These are phyloP conservation scores for Xenopus laevis DNA, from an alignment of 2,113 vertebrate species.

Conservation along the genomic window DNA sequence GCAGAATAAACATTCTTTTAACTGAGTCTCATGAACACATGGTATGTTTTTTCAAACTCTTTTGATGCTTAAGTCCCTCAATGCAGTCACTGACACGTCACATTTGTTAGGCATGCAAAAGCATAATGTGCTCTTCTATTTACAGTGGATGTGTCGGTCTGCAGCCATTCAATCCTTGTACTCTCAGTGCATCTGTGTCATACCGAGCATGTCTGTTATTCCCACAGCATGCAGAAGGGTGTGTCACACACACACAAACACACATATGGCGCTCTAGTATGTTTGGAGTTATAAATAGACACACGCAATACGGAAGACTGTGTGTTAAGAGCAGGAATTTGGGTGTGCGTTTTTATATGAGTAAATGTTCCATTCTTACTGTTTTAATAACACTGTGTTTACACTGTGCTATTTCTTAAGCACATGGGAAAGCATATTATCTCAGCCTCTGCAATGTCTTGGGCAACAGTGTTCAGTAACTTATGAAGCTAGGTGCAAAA, in stretches of 20 bases:
- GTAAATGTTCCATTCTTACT: too few species aligned
- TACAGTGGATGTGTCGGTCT: background rate
- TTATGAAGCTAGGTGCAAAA: too few species aligned
- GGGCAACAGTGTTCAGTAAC: too few species aligned
- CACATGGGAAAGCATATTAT: too few species aligned
- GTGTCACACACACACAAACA: conserved; percentile 12
- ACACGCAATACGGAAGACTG: conserved; percentile 10
- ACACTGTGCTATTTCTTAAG: too few species aligned
- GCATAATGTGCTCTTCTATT: background rate
- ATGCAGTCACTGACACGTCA: conserved; percentile 9
- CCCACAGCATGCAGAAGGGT: background rate
- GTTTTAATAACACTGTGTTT: too few species aligned
- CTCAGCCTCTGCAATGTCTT: too few species aligned
- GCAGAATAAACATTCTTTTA: conserved; percentile 1
- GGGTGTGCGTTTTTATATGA: conserved; percentile 22
- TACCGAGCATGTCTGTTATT: conserved; percentile 1
- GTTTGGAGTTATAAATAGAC: conserved; percentile 26
- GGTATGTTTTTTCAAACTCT: conserved; percentile 4
- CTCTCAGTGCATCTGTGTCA: background rate
- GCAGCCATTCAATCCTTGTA: conserved; percentile 2
- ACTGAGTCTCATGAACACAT: background rate
- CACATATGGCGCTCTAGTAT: background rate
- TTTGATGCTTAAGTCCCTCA: conserved; percentile 10
- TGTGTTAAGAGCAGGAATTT: conserved; percentile 19
- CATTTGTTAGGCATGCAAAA: background rate